A percentile compares a stretch with the other conserved stretches of the same genome.
These are phyloP conservation scores for Muricea muricata DNA, from an alignment of 92 coral and sea anemone species.

Conservation along the genomic window DNA sequence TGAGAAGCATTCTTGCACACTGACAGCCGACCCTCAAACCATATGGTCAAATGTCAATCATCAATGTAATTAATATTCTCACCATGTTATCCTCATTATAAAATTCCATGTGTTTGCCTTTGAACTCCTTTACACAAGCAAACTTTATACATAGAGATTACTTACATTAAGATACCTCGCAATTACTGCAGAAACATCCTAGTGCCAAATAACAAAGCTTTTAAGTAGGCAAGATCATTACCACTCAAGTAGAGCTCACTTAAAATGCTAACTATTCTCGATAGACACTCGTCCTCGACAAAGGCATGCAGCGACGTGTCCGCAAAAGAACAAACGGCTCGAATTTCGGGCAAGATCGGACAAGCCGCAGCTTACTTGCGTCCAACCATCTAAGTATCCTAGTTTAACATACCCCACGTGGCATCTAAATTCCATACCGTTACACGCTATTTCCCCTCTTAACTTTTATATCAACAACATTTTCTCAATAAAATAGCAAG, in stretches of 20 bases:
- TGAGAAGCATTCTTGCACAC: not conserved
- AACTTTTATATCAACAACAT: not conserved
- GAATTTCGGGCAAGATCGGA: conserved; percentile 40
- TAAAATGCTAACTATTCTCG: conserved; percentile 14
- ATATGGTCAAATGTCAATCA: not conserved
- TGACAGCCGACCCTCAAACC: conserved; percentile 4
- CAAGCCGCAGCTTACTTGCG: not conserved
- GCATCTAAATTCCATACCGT: not conserved
- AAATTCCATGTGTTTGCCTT: conserved; percentile 26
- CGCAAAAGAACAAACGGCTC: not conserved
- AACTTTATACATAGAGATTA: not conserved
- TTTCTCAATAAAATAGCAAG: not conserved
- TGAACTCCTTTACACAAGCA: not conserved
- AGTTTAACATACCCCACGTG: conserved; percentile 4
- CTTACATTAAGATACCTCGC: not conserved
- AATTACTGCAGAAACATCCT: not conserved
- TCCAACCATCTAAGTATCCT: not conserved
- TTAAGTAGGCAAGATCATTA: not conserved
- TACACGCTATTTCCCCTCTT: not conserved
- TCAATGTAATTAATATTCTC: not conserved
- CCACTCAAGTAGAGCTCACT: conserved; percentile 21
- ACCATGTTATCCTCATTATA: conserved; percentile 10
- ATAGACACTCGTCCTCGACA: not conserved
- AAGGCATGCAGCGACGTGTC: conserved; percentile 31
- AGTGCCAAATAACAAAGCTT: conserved; percentile 27